Evolutionary conservation across 2,888 invertebrate genomes (phyloP), one percentile per base, ranked within the genome.

Genomic region (Hololepta plana): DNA sequence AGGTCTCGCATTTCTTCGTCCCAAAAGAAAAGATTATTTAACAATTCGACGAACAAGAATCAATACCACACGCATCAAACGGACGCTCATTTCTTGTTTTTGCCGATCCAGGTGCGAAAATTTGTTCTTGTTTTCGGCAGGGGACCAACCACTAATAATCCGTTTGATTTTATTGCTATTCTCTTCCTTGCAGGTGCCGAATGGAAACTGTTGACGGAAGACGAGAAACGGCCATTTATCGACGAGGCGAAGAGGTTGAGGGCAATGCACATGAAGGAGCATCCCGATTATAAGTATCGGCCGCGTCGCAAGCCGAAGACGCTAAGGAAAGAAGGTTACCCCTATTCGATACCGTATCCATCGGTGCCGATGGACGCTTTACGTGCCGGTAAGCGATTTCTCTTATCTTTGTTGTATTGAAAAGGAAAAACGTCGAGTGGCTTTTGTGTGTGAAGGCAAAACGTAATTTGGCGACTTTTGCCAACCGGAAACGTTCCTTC

Each of bases 191-290:
- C 57, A 81, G 76, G 93, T 38, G 88, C 90, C 8, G 90, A 93
- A 62, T 95, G 95, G 95, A 95, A 95, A 54, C 64, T 84, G 27
- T 62, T 95, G 22, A 74, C 81, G 2, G 95, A 95, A 59, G 77
- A 84, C 39, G 90, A 91, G 48, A 95, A 95, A 58, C 65, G 93
- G 46, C 93, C 93, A 13, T 95, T 93, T 60, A 95, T 95, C 39
- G 95, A 95, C 53, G 93, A 95, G 52, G 93, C 95, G 8, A 95
- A 95, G 53, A 68, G 93, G 34, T 67, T 95, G 41, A 66, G 93
- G 23, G 82, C 84, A 11, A 74, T 82, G 70, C 87, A 93, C 64
- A 93, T 87, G 87, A 85, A 84, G 57, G 85, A 88, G 42, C 84
- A 90, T 51, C 88, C 88, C 1, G 88, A 88, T 59, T 88, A 88